Conservation (phyloP, 1,140 invertebrate species). For the Drosophila simulans region DNA sequence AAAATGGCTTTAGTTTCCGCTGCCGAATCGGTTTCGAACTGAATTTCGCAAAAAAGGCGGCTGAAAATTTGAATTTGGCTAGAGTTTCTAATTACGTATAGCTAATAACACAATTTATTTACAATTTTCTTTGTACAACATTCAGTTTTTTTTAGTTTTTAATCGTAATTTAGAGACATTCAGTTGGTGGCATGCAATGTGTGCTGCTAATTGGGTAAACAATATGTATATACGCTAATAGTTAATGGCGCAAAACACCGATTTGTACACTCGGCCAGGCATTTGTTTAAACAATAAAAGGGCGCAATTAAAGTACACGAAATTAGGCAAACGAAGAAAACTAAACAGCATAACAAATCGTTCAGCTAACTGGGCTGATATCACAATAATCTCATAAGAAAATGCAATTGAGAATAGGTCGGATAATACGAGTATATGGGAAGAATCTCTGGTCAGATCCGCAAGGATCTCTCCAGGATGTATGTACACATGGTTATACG, state of each 20-base stretch:
- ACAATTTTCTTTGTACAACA: conserved; percentile 66
- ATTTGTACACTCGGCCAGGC: conserved; percentile 54
- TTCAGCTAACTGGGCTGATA: conserved; percentile 60
- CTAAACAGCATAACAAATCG: conserved; percentile 83
- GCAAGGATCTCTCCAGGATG: conserved; percentile 8
- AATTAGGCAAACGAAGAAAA: conserved; percentile 54
- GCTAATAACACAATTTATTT: conserved; percentile 56
- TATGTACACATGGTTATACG: conserved; percentile 47
- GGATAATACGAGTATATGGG: conserved; percentile 23
- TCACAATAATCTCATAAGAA: conserved; percentile 75
- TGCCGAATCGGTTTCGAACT: conserved; percentile 20
- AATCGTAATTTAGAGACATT: conserved; percentile 51
- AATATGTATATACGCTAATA: conserved; percentile 49
- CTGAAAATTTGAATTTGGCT: conserved; percentile 57
- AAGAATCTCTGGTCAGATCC: conserved; percentile 11
- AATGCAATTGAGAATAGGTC: conserved; percentile 52
- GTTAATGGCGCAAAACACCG: conserved; percentile 46
- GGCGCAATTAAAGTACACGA: conserved; percentile 43
- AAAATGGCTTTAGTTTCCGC: conserved; percentile 27
- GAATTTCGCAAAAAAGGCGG: conserved; percentile 46
- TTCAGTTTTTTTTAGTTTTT: conserved; percentile 51
- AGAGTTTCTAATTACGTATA: conserved; percentile 54
- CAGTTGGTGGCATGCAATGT: conserved; percentile 55
- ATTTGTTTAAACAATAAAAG: conserved; percentile 46
- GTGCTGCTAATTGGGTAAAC: conserved; percentile 70